These are phyloP conservation scores for Caenorhabditis angaria DNA, from an alignment of 2,888 invertebrate species.

Conservation along the genomic window DNA sequence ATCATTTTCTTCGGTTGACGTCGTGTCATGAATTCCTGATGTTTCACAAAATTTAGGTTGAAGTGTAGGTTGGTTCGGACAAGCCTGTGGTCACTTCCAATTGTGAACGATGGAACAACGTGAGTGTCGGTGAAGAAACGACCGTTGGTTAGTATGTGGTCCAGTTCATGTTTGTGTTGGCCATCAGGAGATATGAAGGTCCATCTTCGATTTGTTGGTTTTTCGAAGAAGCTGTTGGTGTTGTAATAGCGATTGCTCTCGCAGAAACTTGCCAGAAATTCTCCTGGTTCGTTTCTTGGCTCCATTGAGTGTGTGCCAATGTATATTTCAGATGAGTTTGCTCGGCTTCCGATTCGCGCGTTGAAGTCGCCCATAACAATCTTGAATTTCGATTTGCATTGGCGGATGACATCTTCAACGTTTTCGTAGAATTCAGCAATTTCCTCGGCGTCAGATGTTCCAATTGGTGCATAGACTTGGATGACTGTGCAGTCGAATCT, in stretches of 20 bases:
- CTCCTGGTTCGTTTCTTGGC: constrained; percentile 4
- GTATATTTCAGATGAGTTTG: neutral
- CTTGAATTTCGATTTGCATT: neutral
- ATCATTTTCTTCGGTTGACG: neutral
- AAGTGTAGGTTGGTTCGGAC: constrained; percentile 3
- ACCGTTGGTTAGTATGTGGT: constrained; percentile 9
- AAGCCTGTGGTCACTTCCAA: constrained; percentile 6
- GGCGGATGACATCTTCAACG: neutral
- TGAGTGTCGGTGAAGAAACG: neutral
- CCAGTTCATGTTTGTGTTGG: neutral
- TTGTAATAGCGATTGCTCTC: neutral
- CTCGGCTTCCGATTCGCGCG: neutral
- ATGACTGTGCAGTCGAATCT: neutral
- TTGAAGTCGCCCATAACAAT: too few species aligned
- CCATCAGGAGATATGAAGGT: neutral
- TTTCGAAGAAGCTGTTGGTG: neutral
- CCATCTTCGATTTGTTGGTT: neutral
- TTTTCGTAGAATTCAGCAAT: constrained; percentile 8
- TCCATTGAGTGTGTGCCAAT: constrained; percentile 2
- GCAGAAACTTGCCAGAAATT: constrained; percentile 4
- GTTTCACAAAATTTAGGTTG: neutral
- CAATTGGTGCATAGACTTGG: constrained; percentile 7
- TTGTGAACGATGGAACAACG: constrained; percentile 7
- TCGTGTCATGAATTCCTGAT: neutral
- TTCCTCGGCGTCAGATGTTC: neutral